These are phyloP conservation scores for Creontiades dilutus DNA, from an alignment of 2,888 invertebrate species.

Conservation along the genomic window DNA sequence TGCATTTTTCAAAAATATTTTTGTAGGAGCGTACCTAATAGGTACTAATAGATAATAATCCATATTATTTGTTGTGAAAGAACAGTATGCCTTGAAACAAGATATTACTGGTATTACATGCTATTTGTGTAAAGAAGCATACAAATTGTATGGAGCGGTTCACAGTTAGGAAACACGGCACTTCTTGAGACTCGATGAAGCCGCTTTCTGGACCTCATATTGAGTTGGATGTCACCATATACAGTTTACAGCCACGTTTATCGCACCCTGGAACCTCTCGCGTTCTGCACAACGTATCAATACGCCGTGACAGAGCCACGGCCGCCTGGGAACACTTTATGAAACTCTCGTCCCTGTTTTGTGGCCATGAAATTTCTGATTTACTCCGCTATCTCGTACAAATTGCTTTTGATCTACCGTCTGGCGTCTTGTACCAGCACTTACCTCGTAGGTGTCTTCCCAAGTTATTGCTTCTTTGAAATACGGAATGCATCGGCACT, in stretches of 20 bases:
- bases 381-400: constrained; percentile 6
- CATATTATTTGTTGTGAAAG: too few relatives aligned
- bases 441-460: constrained; percentile 7
- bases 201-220: neutral
- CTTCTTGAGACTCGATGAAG: too few relatives aligned
- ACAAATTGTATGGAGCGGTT: too few relatives aligned
- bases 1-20: too few relatives aligned
- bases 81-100: too few relatives aligned
- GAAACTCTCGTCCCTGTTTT: constrained; percentile 4
- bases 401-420: constrained; percentile 42
- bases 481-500: constrained; percentile 18
- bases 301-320: neutral
- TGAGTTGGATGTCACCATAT: neutral
- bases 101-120: too few relatives aligned
- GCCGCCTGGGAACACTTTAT: neutral
- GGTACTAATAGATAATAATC: too few relatives aligned
- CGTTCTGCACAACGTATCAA: constrained; percentile 13
- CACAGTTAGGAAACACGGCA: too few relatives aligned
- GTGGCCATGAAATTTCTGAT: constrained; percentile 24
- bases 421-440: constrained; percentile 4
- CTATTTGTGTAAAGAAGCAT: too few relatives aligned
- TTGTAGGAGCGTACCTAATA: too few relatives aligned
- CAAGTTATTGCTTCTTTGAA: constrained; percentile 22
- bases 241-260: neutral
- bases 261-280: neutral